Evolutionary conservation across 2,888 invertebrate genomes (phyloP), one percentile per base, ranked within the genome.

Genomic region (Luperina nickerlii): DNA sequence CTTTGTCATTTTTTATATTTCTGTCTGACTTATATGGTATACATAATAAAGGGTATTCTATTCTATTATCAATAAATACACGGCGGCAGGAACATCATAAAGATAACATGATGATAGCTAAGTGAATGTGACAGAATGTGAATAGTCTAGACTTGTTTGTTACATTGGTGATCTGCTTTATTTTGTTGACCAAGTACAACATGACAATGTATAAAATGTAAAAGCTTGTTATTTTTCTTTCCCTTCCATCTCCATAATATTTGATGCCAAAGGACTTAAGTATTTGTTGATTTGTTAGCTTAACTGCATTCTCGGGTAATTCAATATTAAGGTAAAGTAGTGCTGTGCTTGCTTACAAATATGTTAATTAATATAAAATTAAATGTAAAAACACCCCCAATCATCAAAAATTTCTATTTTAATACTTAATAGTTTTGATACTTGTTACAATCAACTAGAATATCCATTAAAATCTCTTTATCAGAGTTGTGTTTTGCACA

Each of bases 381-480:
- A 42, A 8, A 24, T 60, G 9, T 13, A 63, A 42, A 27, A 54
- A 66, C 66, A 32, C 24, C 13, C 2, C 20, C 13, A n/a, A 20
- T 51, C 48, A 48, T 65, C 42, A 38, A 4, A 42, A 11, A 57
- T 57, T 57, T 27, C 48, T 51, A 48, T 42, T 11, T 67, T 13
- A 45, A 60, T 51, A 65, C 2, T 18, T 24, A 67, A 15, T 48
- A 60, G 5, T 66, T 71, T 76, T 38, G 13, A 48, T 67, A 27
- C 13, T 9, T 71, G 3, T 48, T 60, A 54, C 45, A 42, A 82
- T 65, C 69, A 83, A 78, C 83, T 54, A 65, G 68, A 78, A 42
- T 27, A n/a, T 67, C 24, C 68, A 78, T 78, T 69, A 66, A 76
- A 73, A 66, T 76, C n/a, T 42, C n/a, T 11, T 84, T 83, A 76